Percentiles rank a stretch among this genome's conserved stretches.
These are phyloP conservation scores for Sinocyclocheilus maitianheensis DNA, from an alignment of 2,113 vertebrate genomes.

Conservation along the genomic window DNA sequence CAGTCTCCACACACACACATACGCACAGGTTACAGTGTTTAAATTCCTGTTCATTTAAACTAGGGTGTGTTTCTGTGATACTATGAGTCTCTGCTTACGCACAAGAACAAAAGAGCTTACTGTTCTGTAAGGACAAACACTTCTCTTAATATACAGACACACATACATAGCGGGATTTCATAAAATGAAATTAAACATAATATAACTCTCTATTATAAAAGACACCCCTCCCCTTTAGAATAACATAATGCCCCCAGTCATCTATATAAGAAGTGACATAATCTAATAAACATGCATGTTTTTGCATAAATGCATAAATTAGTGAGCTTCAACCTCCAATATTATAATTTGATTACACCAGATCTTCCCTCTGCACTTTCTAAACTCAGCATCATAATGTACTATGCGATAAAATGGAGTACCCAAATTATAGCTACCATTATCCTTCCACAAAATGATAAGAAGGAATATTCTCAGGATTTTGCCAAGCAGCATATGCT, in stretches of 20 bases:
- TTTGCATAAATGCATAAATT: slow-evolving; percentile 55
- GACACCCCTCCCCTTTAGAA: not conserved
- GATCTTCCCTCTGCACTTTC: slow-evolving; percentile 21
- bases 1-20: not conserved
- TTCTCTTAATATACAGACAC: not conserved
- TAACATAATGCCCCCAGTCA: slow-evolving; percentile 33
- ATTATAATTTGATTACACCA: slow-evolving; percentile 44
- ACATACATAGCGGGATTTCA: slow-evolving; percentile 6
- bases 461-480: not conserved
- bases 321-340: slow-evolving; percentile 22
- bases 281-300: slow-evolving; percentile 46
- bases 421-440: not conserved
- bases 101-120: not conserved
- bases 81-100: not conserved
- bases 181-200: slow-evolving; percentile 15
- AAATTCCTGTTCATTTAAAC: slow-evolving; percentile 10
- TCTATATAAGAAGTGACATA: slow-evolving; percentile 44
- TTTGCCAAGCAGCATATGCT: not conserved
- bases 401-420: not conserved
- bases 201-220: slow-evolving; percentile 19
- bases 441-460: not conserved
- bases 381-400: not conserved
- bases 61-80: not conserved
- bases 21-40: not conserved
- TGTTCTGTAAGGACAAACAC: slow-evolving; percentile 3